Percentiles rank a stretch among this genome's conserved stretches.
Evolutionary conservation across 2,888 invertebrate species (phyloP).

Genomic region (Amphipoea lucens): DNA sequence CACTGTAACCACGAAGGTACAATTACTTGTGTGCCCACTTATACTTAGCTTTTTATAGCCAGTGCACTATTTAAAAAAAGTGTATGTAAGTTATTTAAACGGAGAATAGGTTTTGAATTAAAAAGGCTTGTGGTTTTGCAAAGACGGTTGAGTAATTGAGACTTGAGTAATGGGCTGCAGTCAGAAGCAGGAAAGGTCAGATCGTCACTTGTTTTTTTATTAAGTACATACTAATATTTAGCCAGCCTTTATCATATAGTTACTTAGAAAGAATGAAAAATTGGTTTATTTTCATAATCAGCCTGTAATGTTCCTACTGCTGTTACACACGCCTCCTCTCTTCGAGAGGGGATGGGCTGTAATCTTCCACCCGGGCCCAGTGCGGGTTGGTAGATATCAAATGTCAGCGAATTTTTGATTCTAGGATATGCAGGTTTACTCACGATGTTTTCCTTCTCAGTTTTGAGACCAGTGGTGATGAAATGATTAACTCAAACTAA

Average conservation of each 20-base stretch:
- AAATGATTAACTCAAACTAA: too few species aligned
- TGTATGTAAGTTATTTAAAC: conserved; percentile 13
- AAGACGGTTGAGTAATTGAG: neutral
- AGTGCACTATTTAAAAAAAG: conserved; percentile 18
- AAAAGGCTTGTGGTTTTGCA: neutral
- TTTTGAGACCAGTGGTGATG: too few species aligned
- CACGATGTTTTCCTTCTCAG: too few species aligned
- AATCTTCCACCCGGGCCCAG: too few species aligned
- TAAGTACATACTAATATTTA: neutral
- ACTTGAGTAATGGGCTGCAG: neutral
- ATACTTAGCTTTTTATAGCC: conserved; percentile 41
- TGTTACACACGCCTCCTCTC: too few species aligned
- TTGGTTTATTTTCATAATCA: neutral
- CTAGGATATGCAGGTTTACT: too few species aligned
- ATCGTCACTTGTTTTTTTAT: neutral
- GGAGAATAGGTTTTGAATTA: neutral
- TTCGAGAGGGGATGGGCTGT: too few species aligned
- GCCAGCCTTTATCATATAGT: neutral
- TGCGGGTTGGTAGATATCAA: too few species aligned
- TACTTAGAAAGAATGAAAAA: neutral
- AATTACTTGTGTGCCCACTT: conserved; percentile 57
- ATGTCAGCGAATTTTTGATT: too few species aligned
- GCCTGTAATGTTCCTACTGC: too few species aligned
- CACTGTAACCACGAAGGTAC: conserved; percentile 69
- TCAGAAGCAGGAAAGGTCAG: neutral